phyloP scores from a whole-genome alignment of 2,888 invertebrate species.

The Ceratothoa steindachneri region DNA sequence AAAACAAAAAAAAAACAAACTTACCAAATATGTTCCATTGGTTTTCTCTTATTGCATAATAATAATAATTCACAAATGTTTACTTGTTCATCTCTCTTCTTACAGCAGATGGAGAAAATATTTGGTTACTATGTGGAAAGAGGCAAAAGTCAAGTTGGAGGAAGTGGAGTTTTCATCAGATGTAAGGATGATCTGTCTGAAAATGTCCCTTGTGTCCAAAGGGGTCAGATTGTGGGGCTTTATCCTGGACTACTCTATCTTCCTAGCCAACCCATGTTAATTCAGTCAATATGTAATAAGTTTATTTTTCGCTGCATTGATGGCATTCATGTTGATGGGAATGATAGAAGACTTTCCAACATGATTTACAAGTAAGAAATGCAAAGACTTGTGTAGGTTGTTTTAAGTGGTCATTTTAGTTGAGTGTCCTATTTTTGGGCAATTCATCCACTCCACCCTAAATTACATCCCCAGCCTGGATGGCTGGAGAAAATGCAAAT shows the following conservation, averaged over 20 bases:
- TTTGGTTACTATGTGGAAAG: slow-evolving; percentile 8
- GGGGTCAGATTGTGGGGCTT: slow-evolving; percentile 50
- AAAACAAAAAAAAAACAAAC: too few relatives aligned
- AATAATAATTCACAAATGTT: neutral
- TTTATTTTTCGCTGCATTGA: slow-evolving; percentile 58
- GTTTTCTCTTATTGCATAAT: too few relatives aligned
- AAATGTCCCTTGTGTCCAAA: neutral
- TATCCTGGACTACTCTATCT: slow-evolving; percentile 55
- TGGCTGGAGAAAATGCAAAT: too few relatives aligned
- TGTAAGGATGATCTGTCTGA: neutral
- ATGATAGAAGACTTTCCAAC: slow-evolving; percentile 55
- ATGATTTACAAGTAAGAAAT: slow-evolving; percentile 53
- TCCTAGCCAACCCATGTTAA: slow-evolving; percentile 54
- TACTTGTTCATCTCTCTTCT: neutral
- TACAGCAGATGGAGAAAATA: slow-evolving; percentile 9
- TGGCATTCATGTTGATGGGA: slow-evolving; percentile 56
- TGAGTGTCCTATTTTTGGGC: too few relatives aligned
- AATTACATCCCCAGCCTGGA: too few relatives aligned
- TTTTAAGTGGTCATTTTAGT: neutral
- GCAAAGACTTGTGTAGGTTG: neutral
- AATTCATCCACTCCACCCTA: too few relatives aligned
- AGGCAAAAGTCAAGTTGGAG: slow-evolving; percentile 1
- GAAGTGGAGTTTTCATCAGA: slow-evolving; percentile 9
- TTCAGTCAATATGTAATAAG: slow-evolving; percentile 56
- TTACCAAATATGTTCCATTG: too few relatives aligned